Evolutionary conservation across 2,888 invertebrate genomes (phyloP).

Genomic region (Parnassius mnemosyne): DNA sequence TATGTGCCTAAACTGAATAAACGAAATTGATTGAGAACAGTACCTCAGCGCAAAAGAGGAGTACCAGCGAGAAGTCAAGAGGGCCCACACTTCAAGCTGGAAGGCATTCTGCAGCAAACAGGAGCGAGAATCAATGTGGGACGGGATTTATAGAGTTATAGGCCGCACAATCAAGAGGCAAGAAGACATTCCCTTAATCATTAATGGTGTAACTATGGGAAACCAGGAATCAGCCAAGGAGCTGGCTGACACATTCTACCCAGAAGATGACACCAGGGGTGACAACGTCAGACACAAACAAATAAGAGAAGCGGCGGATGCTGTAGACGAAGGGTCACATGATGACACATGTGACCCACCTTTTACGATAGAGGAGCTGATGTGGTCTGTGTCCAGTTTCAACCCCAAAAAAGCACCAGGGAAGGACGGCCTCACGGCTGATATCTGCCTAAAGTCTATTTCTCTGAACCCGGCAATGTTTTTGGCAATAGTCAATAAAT

Average conservation of each 20-base stretch:
- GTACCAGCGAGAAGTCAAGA: slow-evolving; percentile 11
- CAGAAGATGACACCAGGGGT: neutral
- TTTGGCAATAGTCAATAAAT: neutral
- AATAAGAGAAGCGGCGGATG: too few species aligned
- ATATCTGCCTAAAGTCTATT: too few species aligned
- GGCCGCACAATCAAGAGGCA: slow-evolving; percentile 3
- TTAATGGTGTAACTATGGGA: slow-evolving; percentile 2
- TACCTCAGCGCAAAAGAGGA: slow-evolving; percentile 6
- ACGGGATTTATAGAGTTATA: slow-evolving; percentile 27
- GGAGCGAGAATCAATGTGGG: slow-evolving; percentile 25
- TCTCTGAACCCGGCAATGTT: too few species aligned
- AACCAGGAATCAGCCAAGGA: slow-evolving; percentile 16
- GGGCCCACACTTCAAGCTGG: slow-evolving; percentile 25
- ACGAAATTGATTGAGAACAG: too few species aligned
- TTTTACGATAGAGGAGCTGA: too few species aligned
- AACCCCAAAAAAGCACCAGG: too few species aligned
- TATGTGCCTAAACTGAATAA: too few species aligned
- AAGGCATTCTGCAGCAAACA: slow-evolving; percentile 26
- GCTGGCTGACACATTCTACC: slow-evolving; percentile 19
- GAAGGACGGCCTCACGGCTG: too few species aligned
- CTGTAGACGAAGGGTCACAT: too few species aligned
- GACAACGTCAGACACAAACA: too few species aligned
- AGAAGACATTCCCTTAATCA: slow-evolving; percentile 21
- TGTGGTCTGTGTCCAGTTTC: too few species aligned
- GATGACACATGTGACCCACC: too few species aligned